Percentiles rank a stretch among this genome's conserved stretches.
phyloP scores from a whole-genome alignment of 2,888 invertebrate species.

The Platynereis dumerilii region DNA sequence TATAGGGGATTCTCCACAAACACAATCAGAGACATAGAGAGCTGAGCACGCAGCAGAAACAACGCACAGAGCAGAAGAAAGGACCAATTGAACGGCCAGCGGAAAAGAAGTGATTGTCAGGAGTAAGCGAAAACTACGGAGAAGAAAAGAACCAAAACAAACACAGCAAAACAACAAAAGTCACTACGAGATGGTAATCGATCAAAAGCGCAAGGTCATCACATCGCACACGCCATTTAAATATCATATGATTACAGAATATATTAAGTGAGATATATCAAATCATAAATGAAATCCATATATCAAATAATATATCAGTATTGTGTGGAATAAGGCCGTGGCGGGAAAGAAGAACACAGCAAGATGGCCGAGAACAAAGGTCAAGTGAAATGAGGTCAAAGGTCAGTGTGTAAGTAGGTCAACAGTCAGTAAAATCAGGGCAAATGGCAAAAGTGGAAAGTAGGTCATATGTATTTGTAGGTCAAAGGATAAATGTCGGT shows the following conservation, averaged over 20 bases:
- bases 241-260: neutral
- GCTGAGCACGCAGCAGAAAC: too few relatives aligned
- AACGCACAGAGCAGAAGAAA: too few relatives aligned
- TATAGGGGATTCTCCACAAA: too few relatives aligned
- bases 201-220: neutral
- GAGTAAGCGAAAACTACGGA: slow-evolving; percentile 13
- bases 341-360: neutral
- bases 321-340: neutral
- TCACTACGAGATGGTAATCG: slow-evolving; percentile 42
- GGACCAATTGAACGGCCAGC: too few relatives aligned
- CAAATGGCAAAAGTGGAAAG: too few relatives aligned
- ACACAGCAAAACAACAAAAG: slow-evolving; percentile 56
- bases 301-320: slow-evolving; percentile 1
- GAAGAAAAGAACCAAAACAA: slow-evolving; percentile 29
- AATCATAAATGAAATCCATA: too few relatives aligned
- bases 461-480: too few relatives aligned
- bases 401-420: neutral
- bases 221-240: slow-evolving; percentile 13
- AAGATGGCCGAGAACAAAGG: neutral
- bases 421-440: neutral
- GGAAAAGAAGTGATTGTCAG: slow-evolving; percentile 15
- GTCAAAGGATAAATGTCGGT: too few relatives aligned
- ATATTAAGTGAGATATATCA: slow-evolving; percentile 6
- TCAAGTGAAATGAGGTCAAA: neutral
- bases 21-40: too few relatives aligned